phyloP scores from a whole-genome alignment of 2,113 vertebrate genomes.

The Arvicanthis niloticus region DNA sequence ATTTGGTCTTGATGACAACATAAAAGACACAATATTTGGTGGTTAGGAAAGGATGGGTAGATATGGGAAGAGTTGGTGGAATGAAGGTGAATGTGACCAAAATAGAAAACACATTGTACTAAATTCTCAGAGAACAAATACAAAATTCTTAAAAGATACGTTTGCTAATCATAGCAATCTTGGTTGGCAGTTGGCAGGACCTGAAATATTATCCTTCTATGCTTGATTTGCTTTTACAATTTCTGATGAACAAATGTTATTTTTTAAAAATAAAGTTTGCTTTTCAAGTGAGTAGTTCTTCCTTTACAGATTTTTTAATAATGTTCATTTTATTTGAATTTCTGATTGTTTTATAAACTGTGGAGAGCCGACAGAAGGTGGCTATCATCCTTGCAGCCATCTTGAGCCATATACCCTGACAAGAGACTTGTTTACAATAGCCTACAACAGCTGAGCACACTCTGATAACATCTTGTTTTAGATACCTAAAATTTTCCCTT shows the following conservation, averaged over 20 bases:
- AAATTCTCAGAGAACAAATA: not conserved
- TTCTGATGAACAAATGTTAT: not conserved
- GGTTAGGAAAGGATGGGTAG: not conserved
- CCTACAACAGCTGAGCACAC: too few relatives aligned
- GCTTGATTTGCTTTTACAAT: not conserved
- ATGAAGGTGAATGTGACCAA: not conserved
- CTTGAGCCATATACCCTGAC: too few relatives aligned
- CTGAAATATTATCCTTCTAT: not conserved
- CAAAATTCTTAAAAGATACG: not conserved
- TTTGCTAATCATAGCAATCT: not conserved
- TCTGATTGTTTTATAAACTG: not conserved
- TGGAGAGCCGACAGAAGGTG: too few relatives aligned
- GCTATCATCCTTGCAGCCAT: too few relatives aligned
- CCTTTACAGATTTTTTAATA: not conserved
- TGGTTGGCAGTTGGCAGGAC: not conserved
- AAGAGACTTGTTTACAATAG: too few relatives aligned
- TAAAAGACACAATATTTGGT: not conserved
- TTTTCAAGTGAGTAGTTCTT: not conserved
- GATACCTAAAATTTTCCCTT: too few relatives aligned
- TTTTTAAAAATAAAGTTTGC: not conserved
- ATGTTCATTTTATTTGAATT: not conserved
- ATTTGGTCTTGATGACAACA: not conserved
- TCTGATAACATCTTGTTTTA: too few relatives aligned
- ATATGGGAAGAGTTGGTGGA: not conserved
- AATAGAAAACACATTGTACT: not conserved